phyloP scores from a whole-genome alignment of 2,888 invertebrate genomes.

The Xestobium rufovillosum region DNA sequence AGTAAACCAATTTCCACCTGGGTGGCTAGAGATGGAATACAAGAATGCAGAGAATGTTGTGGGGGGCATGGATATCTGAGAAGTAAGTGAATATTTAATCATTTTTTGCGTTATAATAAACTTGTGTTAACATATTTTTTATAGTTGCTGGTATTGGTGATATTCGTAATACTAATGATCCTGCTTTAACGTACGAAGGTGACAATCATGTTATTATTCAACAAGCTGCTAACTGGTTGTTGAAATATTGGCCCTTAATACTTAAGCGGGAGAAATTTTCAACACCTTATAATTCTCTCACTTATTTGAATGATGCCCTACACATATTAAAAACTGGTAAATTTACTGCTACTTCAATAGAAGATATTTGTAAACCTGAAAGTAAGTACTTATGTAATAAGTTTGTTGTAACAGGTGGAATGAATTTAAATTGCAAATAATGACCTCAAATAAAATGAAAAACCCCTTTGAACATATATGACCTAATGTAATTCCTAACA shows the following conservation, averaged over 20 bases:
- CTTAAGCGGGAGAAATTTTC: constrained; percentile 38
- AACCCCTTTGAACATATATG: too few relatives aligned
- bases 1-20: constrained; percentile 76
- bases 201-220: constrained; percentile 85
- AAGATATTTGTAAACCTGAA: constrained; percentile 48
- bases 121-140: constrained; percentile 20
- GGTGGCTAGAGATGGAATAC: constrained; percentile 79
- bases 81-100: constrained; percentile 46
- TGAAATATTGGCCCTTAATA: constrained; percentile 51
- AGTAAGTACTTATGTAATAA: constrained; percentile 44
- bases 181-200: constrained; percentile 84
- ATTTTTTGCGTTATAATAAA: constrained; percentile 12
- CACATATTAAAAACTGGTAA: constrained; percentile 46
- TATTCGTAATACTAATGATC: constrained; percentile 73
- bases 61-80: constrained; percentile 91
- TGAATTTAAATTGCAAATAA: too few relatives aligned
- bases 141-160: constrained; percentile 66
- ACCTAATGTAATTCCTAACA: too few relatives aligned
- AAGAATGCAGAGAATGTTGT: constrained; percentile 89
- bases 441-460: neutral
- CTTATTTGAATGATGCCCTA: constrained; percentile 55
- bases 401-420: too few relatives aligned
- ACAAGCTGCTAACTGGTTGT: constrained; percentile 72
- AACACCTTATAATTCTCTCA: constrained; percentile 58
- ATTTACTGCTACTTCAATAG: constrained; percentile 45